Base-by-base conservation (phyloP, 2,888 invertebrate species). In the Torymus tubicola region DNA sequence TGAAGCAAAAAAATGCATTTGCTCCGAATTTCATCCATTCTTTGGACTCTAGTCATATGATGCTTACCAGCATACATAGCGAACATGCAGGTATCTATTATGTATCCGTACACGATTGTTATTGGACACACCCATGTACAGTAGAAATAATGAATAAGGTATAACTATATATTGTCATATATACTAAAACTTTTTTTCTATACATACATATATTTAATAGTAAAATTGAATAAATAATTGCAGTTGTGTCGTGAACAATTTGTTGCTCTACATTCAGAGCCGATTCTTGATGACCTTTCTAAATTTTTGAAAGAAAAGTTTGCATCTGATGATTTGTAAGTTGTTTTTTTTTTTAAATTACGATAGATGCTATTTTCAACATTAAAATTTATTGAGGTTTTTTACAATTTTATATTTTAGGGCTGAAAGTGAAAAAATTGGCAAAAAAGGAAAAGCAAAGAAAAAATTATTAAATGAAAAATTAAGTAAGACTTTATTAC, bases 21-120 rank as follows among this genome's bases (percentile, higher is more conserved):
- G 97, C 99, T 18, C 99, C 99, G 0, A 99, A 99, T 92, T 99
- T 97, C 92, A 96, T 99, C 88, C 99, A 99, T 92, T 99, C 99
- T 50, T 92, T 99, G 89, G 99, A 99, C 92, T 98, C 99, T 72
- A 95, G 96, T 87, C 99, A 99, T 92, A 99, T 99, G 99, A 99
- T 99, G 99, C 93, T 99, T 83, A 99, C 99, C 2, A 96, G 98
- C 11, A 92, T 99, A 86, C 93, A 95, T 91, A 97, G 97, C 88
- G 96, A 96, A 91, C 93, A 95, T 52, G 92, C 92, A 8, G 97
- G 95, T 0, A 92, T 99, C 74, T 96, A 97, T 63, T 99, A 98
- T 92, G 96, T 97, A 8, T 98, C 99, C 0, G 98, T 99, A 24
- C 99, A 99, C 91, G 99, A 99, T 92, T 99, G 99, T 90, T 99